Base-by-base conservation (phyloP, 2,113 vertebrate genomes). In the Polypterus senegalus region DNA sequence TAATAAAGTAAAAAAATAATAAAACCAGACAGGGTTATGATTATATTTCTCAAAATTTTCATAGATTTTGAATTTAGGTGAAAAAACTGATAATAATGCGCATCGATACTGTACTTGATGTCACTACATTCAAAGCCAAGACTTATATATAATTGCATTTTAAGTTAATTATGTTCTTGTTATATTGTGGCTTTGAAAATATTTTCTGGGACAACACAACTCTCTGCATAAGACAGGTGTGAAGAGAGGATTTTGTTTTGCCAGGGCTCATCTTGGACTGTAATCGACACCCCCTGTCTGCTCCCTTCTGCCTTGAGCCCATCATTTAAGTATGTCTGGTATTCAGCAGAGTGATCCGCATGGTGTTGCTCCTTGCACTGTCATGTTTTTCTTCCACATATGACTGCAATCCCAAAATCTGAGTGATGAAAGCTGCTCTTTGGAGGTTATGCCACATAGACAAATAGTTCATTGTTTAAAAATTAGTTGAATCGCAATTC, bases 371-470 rank as follows among this genome's bases (percentile, higher is more conserved):
- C 73, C 73, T 68, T 77, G 71, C 70, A 76, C 71, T 69, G 71
- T 86, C 77, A 69, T 81, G 73, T 78, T 83, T 74, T 77, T 79
- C 66, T 77, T 73, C 61, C 66, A 74, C 73, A 77, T 72, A 67
- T 67, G 67, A 74, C 71, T 76, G 68, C 73, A 79, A 76, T 71
- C 61, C 73, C 71, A 75, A 66, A 72, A 77, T 70, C 70, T 67
- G 67, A 62, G 68, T 71, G 73, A 76, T 66, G 71, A 79, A 68
- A 77, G 63, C 60, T 69, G 60, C 65, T 67, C 63, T 63, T 49
- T 60, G 48, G 48, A 54, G 60, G 65, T 54, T 62, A 53, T 44
- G 58, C 57, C 54, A 68, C 58, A 56, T 59, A 69, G 68, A 74
- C 73, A 77, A 70, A 66, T 61, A 70, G 63, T 63, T 52, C 63